A percentile compares a stretch with the other conserved stretches of the same genome.
Evolutionary conservation across 2,888 invertebrate species (phyloP).

Genomic region (Homarus gammarus): DNA sequence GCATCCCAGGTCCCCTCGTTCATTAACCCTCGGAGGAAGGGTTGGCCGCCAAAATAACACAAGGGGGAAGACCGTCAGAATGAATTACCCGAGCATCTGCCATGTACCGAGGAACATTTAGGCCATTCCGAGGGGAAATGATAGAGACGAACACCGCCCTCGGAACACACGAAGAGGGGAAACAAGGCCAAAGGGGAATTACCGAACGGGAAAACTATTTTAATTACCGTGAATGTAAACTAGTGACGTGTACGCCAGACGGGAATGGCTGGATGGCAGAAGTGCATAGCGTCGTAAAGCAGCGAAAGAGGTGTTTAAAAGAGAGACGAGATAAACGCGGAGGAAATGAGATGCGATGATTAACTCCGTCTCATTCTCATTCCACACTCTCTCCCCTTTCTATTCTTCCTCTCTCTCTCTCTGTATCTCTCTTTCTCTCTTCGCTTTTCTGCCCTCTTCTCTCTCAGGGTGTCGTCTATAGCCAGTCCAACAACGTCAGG

Average conservation of each 20-base stretch:
- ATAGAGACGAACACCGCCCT: slow-evolving; percentile 31
- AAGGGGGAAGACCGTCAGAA: slow-evolving; percentile 21
- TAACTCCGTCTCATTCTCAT: neutral
- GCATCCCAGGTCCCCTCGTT: neutral
- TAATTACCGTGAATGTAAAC: neutral
- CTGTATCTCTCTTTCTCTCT: neutral
- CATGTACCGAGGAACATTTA: slow-evolving; percentile 16
- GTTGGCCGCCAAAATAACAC: slow-evolving; percentile 43
- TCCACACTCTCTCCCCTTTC: neutral
- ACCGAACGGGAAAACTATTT: neutral
- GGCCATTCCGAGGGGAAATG: slow-evolving; percentile 32
- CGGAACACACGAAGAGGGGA: slow-evolving; percentile 35
- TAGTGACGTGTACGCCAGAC: neutral
- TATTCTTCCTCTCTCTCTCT: neutral
- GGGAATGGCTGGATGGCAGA: neutral
- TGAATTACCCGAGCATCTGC: slow-evolving; percentile 30
- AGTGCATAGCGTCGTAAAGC: neutral
- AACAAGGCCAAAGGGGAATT: neutral
- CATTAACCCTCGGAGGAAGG: slow-evolving; percentile 34
- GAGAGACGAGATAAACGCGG: neutral
- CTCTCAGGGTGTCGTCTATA: too few relatives aligned
- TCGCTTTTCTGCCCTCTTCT: too few relatives aligned
- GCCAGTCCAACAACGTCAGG: too few relatives aligned
- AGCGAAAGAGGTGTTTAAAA: neutral
- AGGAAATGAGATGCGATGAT: slow-evolving; percentile 8